phyloP scores from a whole-genome alignment of 35 echinoderm and acorn worm genomes.

The Nesometra sesokonis region DNA sequence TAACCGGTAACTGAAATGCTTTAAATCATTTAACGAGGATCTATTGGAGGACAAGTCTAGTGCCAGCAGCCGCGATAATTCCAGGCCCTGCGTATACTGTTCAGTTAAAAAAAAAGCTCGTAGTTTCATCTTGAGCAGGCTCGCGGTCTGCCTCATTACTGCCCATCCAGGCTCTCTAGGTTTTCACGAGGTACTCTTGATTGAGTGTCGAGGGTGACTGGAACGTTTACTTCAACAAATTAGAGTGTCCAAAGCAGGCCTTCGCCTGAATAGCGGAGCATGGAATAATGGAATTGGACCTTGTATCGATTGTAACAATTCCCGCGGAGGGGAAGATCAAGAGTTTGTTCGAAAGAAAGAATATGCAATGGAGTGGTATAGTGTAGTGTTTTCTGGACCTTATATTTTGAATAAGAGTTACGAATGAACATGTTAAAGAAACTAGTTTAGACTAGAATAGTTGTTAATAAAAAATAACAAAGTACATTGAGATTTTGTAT shows the following conservation, averaged over 20 bases:
- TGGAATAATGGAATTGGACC: conserved; percentile 83
- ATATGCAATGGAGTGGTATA: too few relatives aligned
- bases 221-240: conserved; percentile 57
- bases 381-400: too few relatives aligned
- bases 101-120: conserved; percentile 44
- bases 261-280: conserved; percentile 44
- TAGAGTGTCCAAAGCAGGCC: conserved; percentile 43
- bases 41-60: too few relatives aligned
- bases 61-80: too few relatives aligned
- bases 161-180: conserved; percentile 21
- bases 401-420: too few relatives aligned
- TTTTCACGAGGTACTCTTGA: conserved; percentile 22
- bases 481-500: too few relatives aligned
- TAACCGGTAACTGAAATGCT: not conserved
- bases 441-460: too few relatives aligned
- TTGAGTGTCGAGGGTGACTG: conserved; percentile 26
- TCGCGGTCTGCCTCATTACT: conserved; percentile 41
- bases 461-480: too few relatives aligned
- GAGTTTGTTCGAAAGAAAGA: too few relatives aligned
- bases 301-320: conserved; percentile 67
- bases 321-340: conserved; percentile 59
- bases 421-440: too few relatives aligned
- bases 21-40: conserved; percentile 8
- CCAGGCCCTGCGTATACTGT: conserved; percentile 66
- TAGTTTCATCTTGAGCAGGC: conserved; percentile 6